Evolutionary conservation across 2,113 vertebrate genomes (phyloP).

Genomic region (Leptosomus discolor): DNA sequence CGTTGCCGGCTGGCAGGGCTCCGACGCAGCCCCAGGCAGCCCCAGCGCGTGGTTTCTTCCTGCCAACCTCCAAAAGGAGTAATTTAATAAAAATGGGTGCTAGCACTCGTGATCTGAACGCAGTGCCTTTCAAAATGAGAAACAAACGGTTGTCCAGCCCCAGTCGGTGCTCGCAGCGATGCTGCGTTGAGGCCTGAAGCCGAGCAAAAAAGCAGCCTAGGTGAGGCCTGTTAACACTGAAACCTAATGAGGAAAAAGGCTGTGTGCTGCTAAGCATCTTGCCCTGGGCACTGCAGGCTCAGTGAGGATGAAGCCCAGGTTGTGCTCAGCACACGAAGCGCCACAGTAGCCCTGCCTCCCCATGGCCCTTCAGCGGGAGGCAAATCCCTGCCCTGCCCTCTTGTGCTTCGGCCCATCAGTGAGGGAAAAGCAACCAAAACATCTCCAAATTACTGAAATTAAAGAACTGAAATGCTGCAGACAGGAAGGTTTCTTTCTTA

Average conservation of each 20-base stretch:
- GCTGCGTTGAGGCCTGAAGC: neutral
- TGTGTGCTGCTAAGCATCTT: fast-evolving
- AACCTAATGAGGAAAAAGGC: neutral
- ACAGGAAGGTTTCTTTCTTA: neutral
- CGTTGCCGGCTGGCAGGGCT: neutral
- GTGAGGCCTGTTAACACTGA: neutral
- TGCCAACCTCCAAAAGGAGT: neutral
- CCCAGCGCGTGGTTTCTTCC: neutral
- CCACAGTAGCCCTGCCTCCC: fast-evolving
- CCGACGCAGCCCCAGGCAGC: neutral
- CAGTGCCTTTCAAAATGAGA: neutral
- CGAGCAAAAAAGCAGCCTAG: neutral
- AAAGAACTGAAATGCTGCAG: neutral
- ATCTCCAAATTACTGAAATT: neutral
- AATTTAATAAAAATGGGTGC: neutral
- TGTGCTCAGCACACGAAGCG: fast-evolving
- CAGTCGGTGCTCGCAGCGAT: neutral
- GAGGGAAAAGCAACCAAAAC: neutral
- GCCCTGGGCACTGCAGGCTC: neutral
- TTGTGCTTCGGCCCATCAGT: neutral
- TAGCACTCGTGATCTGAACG: fast-evolving
- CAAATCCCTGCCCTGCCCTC: neutral
- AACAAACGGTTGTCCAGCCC: neutral
- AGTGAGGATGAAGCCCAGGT: fast-evolving
- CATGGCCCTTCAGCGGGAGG: fast-evolving